Percentiles rank a stretch among this genome's conserved stretches.
phyloP scores from a whole-genome alignment of 2,113 vertebrate genomes.

The cattle (Bos taurus) region ARS-UCD2.0 NC_037328.1:76405001-76405500 shows the following conservation, averaged over 20 bases:
- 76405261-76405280: slow-evolving; percentile 37
- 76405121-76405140: not conserved
- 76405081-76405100: not conserved
- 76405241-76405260: slow-evolving; percentile 1
- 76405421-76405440: not conserved
- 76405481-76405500: not conserved
- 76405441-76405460: not conserved
- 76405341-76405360: not conserved
- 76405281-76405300: not conserved
- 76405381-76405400: not conserved
- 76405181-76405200: slow-evolving; percentile 38
- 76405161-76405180: not conserved
- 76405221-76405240: slow-evolving; percentile 31
- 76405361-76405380: not conserved
- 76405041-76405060: not conserved
- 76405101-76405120: not conserved
- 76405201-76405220: slow-evolving; percentile 44
- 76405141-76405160: not conserved
- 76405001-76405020: not conserved
- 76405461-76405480: not conserved
- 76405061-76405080: not conserved
- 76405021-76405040: not conserved
- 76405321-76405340: not conserved
- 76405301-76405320: slow-evolving; percentile 30
- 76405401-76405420: not conserved